phyloP scores from a whole-genome alignment of 2,797 vertebrate genomes.

The Paguma larvata region DNA sequence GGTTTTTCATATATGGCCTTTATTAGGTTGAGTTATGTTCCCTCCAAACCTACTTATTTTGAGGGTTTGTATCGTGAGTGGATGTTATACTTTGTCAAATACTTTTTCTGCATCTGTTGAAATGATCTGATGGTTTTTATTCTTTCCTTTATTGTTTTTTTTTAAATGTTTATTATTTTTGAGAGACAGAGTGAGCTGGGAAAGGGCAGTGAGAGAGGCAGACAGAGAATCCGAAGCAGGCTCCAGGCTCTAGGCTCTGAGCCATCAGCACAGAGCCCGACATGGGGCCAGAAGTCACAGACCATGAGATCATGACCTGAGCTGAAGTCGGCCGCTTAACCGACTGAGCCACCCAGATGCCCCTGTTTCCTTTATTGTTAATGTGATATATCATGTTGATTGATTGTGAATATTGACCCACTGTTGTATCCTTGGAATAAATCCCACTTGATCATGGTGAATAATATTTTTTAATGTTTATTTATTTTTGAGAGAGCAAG shows the following conservation, averaged over 20 bases:
- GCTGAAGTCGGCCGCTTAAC: no score
- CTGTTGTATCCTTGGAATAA: background rate
- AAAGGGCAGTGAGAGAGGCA: no score
- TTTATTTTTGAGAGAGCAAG: no score
- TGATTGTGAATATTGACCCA: background rate
- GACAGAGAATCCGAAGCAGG: no score
- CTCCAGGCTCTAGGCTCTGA: no score
- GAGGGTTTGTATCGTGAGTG: background rate
- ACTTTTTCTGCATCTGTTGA: background rate
- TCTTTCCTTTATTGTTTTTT: background rate
- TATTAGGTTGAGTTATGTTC: background rate
- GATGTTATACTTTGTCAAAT: background rate
- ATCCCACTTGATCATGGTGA: background rate
- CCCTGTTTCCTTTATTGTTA: background rate
- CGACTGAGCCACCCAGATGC: no score
- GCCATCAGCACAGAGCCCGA: no score
- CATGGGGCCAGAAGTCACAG: no score
- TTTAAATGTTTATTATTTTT: no score
- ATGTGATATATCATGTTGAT: background rate
- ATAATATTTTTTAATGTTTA: background rate
- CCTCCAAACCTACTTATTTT: background rate
- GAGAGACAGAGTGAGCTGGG: no score
- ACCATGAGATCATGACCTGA: no score
- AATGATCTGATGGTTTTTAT: background rate
- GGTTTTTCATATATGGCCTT: background rate